phyloP scores from a whole-genome alignment of 2,888 invertebrate species.

The Orchestes rusci region DNA sequence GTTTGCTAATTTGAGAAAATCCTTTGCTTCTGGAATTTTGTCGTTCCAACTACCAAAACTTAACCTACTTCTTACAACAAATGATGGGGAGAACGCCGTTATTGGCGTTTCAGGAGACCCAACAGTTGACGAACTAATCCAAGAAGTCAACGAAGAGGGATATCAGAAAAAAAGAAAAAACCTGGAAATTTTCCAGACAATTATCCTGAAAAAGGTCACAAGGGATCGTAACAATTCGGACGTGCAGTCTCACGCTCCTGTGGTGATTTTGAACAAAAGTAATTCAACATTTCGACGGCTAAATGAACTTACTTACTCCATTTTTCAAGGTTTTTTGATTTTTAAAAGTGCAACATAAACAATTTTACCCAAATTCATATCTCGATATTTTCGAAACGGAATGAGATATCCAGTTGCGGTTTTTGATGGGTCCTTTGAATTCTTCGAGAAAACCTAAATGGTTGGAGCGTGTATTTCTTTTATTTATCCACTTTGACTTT shows the following conservation, averaged over 20 bases:
- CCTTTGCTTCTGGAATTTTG: slow-evolving; percentile 47
- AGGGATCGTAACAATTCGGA: slow-evolving; percentile 46
- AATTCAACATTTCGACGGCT: slow-evolving; percentile 23
- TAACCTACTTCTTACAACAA: slow-evolving; percentile 59
- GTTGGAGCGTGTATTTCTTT: too few relatives aligned
- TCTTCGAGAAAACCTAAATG: too few relatives aligned
- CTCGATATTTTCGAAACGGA: too few relatives aligned
- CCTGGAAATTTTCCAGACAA: slow-evolving; percentile 18
- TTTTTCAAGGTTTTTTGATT: background rate
- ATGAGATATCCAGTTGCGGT: too few relatives aligned
- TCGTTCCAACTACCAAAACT: slow-evolving; percentile 63
- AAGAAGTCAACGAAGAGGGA: slow-evolving; percentile 34
- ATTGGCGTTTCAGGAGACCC: slow-evolving; percentile 49
- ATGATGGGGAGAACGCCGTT: slow-evolving; percentile 50
- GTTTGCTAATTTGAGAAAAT: slow-evolving; percentile 58
- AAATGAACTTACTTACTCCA: too few relatives aligned
- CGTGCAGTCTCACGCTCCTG: slow-evolving; percentile 44
- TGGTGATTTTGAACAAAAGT: slow-evolving; percentile 62
- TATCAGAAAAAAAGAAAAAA: slow-evolving; percentile 35
- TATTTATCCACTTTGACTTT: too few relatives aligned
- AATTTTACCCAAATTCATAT: too few relatives aligned
- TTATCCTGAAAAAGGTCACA: slow-evolving; percentile 49
- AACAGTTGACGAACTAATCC: slow-evolving; percentile 47
- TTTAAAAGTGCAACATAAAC: slow-evolving; percentile 1
- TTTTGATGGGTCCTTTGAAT: too few relatives aligned